phyloP scores from a whole-genome alignment of 2,797 vertebrate genomes.

The Hapalemur alaotrensis region DNA sequence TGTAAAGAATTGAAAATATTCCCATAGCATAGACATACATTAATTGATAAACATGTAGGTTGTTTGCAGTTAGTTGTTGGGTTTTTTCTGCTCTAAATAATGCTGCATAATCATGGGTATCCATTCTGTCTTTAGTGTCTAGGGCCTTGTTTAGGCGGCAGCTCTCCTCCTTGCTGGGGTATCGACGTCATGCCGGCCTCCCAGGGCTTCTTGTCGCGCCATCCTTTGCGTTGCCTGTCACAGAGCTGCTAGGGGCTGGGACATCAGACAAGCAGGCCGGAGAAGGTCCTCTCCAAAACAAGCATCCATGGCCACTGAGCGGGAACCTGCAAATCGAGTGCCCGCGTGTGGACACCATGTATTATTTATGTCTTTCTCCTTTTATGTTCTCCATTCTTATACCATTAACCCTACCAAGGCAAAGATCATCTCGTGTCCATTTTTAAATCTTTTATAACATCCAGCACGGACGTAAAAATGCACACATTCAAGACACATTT shows the following conservation, averaged over 20 bases:
- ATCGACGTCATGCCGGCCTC: background rate
- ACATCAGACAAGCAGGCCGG: background rate
- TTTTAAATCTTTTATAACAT: background rate
- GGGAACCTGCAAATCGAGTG: background rate
- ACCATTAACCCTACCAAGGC: background rate
- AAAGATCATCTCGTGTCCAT: background rate
- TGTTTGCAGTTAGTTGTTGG: background rate
- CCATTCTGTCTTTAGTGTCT: background rate
- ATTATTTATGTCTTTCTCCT: background rate
- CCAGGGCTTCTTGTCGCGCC: background rate
- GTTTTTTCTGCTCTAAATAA: background rate
- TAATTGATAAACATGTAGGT: background rate
- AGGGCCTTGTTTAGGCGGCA: background rate
- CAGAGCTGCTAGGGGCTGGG: background rate
- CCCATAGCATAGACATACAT: background rate
- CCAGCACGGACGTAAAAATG: background rate
- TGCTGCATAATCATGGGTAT: background rate
- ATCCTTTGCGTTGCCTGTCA: background rate
- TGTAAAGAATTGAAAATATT: background rate
- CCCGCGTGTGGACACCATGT: background rate
- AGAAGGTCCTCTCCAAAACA: background rate
- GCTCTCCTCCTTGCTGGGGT: background rate
- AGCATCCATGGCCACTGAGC: background rate
- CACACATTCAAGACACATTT: background rate
- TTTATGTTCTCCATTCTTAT: background rate